These are phyloP conservation scores for Pygoscelis antarcticus DNA, from an alignment of 2,113 vertebrate genomes.

Conservation along the genomic window DNA sequence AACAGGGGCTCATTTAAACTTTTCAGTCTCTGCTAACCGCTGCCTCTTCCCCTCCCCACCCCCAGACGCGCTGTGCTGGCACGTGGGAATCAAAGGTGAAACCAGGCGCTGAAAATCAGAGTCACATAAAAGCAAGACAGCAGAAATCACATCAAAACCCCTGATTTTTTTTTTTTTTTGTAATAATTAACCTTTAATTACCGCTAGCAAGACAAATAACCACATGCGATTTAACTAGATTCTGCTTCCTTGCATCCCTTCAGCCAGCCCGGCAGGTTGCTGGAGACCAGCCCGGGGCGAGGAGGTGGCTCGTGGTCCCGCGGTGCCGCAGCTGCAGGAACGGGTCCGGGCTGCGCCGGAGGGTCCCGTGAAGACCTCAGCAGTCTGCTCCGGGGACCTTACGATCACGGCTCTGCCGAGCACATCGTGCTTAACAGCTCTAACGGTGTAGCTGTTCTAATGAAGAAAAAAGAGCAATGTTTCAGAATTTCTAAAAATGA, in stretches of 20 bases:
- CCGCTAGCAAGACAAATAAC: not conserved
- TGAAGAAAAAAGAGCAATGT: not conserved
- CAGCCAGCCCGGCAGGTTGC: not conserved
- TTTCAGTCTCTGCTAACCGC: not conserved
- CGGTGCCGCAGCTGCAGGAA: not conserved
- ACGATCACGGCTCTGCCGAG: not conserved
- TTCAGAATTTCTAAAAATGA: not conserved
- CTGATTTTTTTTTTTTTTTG: not conserved
- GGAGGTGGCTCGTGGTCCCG: not conserved
- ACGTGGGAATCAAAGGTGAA: not conserved
- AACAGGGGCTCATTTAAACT: not conserved
- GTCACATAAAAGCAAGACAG: not conserved
- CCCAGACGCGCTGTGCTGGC: not conserved
- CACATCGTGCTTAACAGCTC: not conserved
- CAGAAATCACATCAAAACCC: not conserved
- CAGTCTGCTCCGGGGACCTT: not conserved
- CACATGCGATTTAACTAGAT: not conserved
- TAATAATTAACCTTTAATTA: not conserved
- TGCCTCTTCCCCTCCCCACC: not conserved
- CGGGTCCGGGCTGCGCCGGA: not conserved
- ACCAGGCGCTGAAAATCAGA: not conserved
- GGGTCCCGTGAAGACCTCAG: not conserved
- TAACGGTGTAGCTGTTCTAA: not conserved
- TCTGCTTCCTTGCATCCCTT: not conserved
- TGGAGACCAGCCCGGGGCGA: not conserved